Percentiles rank a stretch among this genome's conserved stretches.
Conservation (phyloP, 2,888 invertebrate genomes). For the Stenurella melanura region DNA sequence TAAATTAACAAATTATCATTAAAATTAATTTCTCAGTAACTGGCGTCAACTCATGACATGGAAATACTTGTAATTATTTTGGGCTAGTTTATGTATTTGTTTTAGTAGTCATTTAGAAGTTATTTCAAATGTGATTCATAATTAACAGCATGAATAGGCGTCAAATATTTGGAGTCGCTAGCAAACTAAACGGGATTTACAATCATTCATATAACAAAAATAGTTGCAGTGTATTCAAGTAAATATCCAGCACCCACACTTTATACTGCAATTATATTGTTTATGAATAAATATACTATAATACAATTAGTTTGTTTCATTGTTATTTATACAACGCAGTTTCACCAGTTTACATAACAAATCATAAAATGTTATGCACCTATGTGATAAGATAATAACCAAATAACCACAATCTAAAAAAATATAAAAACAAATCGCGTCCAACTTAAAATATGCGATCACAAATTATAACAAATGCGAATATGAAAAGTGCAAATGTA, state of each 20-base stretch:
- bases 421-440: background rate
- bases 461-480: too few species aligned
- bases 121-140: slow-evolving; percentile 16
- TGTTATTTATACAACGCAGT: too few species aligned
- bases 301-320: too few species aligned
- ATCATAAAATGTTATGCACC: too few species aligned
- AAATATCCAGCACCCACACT: background rate
- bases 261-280: background rate
- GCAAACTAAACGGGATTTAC: slow-evolving; percentile 13
- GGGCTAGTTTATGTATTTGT: background rate
- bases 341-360: too few species aligned
- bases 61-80: background rate
- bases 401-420: background rate
- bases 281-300: background rate
- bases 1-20: too few species aligned
- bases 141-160: slow-evolving; percentile 2
- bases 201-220: slow-evolving; percentile 17
- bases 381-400: too few species aligned
- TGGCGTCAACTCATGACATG: background rate
- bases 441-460: too few species aligned
- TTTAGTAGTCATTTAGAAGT: slow-evolving; percentile 13
- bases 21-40: background rate
- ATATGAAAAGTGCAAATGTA: too few species aligned
- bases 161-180: background rate
- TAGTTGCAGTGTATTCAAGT: background rate